Evolutionary conservation across 2,113 vertebrate species (phyloP).

Genomic region (Recurvirostra avosetta): DNA sequence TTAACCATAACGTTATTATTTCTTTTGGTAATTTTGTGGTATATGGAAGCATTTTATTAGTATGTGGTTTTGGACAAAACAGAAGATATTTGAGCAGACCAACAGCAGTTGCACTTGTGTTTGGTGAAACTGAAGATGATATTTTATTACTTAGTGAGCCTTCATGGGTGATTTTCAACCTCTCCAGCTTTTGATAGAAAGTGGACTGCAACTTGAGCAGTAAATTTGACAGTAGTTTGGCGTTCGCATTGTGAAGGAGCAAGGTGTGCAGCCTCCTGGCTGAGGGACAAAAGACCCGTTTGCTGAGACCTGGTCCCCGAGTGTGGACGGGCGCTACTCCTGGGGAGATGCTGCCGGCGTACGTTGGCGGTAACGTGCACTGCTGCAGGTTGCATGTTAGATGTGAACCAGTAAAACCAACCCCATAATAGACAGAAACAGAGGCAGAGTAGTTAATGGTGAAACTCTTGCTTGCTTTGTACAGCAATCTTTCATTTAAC

Average conservation of each 20-base stretch:
- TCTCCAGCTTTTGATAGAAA: neutral
- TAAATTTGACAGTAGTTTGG: accelerated
- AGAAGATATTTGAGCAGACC: neutral
- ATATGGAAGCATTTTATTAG: neutral
- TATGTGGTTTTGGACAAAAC: neutral
- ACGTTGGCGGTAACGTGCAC: accelerated
- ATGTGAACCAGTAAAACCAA: accelerated
- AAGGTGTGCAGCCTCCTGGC: neutral
- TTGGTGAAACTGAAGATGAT: neutral
- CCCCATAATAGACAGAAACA: neutral
- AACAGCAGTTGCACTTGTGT: neutral
- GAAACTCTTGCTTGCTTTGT: neutral
- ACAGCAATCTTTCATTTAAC: neutral
- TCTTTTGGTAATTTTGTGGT: neutral
- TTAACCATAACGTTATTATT: neutral
- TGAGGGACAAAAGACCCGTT: neutral
- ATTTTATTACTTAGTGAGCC: neutral
- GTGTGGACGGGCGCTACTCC: accelerated
- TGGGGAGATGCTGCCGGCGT: neutral
- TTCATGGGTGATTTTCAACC: neutral
- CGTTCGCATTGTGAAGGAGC: accelerated
- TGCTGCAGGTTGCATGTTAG: neutral
- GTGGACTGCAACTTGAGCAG: neutral
- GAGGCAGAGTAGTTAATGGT: accelerated
- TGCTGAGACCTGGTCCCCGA: accelerated